Percentiles rank a stretch among this genome's conserved stretches.
These are phyloP conservation scores for Eumeta japonica DNA, from an alignment of 1,140 invertebrate genomes.

Conservation along the genomic window DNA sequence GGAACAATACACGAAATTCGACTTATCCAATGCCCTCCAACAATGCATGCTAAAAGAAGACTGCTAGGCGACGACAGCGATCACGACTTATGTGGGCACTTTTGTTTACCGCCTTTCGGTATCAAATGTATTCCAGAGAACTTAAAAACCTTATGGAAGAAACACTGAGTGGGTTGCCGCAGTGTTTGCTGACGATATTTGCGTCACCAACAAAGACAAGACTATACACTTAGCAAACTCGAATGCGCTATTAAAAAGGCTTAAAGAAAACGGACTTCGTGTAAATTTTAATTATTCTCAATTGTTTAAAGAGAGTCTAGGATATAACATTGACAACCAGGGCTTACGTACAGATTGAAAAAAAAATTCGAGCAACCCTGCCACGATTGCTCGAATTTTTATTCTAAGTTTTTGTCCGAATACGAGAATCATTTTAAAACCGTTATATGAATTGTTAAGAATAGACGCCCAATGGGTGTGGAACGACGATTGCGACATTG, in stretches of 20 bases:
- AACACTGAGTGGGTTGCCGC: slow-evolving; percentile 13
- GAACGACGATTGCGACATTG: too few species aligned
- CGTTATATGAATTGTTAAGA: too few species aligned
- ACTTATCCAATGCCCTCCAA: slow-evolving; percentile 16
- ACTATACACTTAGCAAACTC: slow-evolving; percentile 15
- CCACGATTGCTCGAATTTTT: too few species aligned
- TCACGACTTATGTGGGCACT: slow-evolving; percentile 24
- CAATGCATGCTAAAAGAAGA: slow-evolving; percentile 15
- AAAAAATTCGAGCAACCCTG: too few species aligned
- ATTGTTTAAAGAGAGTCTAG: too few species aligned
- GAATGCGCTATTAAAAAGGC: slow-evolving; percentile 10
- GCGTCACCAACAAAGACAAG: slow-evolving; percentile 13
- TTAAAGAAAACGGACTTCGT: too few species aligned
- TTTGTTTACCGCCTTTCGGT: slow-evolving; percentile 22
- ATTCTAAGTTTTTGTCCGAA: too few species aligned
- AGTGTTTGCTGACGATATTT: slow-evolving; percentile 27
- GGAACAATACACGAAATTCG: slow-evolving; percentile 23
- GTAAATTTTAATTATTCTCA: too few species aligned
- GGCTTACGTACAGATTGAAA: too few species aligned
- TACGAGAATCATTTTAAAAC: too few species aligned
- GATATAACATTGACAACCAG: too few species aligned
- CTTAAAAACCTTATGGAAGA: slow-evolving; percentile 24
- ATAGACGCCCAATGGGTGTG: too few species aligned
- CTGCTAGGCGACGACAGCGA: slow-evolving; percentile 18
- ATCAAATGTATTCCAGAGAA: slow-evolving; percentile 20